Percentiles rank a stretch among this genome's conserved stretches.
Conservation (phyloP, 2,888 invertebrate species). For the Agrotis puta region DNA sequence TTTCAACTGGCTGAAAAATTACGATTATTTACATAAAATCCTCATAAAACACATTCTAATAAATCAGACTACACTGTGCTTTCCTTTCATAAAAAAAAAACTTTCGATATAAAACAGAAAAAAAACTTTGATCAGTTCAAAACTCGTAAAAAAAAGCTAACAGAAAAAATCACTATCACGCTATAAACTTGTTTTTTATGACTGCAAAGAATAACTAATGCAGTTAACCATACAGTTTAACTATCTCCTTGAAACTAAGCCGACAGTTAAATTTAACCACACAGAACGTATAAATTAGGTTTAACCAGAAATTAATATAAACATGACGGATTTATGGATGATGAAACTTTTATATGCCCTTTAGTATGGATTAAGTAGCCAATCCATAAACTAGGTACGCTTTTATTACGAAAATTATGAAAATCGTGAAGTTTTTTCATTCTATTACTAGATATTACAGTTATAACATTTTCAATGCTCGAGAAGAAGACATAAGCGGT, state of each 20-base stretch:
- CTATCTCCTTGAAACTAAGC: constrained; percentile 60
- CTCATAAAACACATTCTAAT: constrained; percentile 30
- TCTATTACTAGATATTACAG: constrained; percentile 6
- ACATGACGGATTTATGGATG: constrained; percentile 44
- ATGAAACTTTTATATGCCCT: constrained; percentile 45
- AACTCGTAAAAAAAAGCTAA: constrained; percentile 53
- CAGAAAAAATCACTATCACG: constrained; percentile 57
- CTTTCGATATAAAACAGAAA: constrained; percentile 43
- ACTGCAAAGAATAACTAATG: constrained; percentile 64
- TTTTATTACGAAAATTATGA: not conserved
- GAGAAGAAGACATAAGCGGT: constrained; percentile 13
- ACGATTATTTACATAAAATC: constrained; percentile 22
- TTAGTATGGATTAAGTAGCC: constrained; percentile 33
- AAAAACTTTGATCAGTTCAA: constrained; percentile 48
- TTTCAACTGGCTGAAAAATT: constrained; percentile 31
- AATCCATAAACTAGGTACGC: not conserved
- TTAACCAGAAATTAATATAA: constrained; percentile 60
- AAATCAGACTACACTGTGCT: constrained; percentile 29
- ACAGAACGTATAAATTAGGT: constrained; percentile 61
- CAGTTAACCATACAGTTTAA: constrained; percentile 58
- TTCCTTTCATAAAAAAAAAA: constrained; percentile 43
- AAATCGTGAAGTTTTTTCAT: constrained; percentile 8
- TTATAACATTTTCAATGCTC: constrained; percentile 23
- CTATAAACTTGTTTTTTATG: constrained; percentile 61
- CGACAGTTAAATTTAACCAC: constrained; percentile 65